A percentile compares a stretch with the other conserved stretches of the same genome.
phyloP scores from a whole-genome alignment of 2,113 vertebrate species.

The Chamaetylas fuelleborni region DNA sequence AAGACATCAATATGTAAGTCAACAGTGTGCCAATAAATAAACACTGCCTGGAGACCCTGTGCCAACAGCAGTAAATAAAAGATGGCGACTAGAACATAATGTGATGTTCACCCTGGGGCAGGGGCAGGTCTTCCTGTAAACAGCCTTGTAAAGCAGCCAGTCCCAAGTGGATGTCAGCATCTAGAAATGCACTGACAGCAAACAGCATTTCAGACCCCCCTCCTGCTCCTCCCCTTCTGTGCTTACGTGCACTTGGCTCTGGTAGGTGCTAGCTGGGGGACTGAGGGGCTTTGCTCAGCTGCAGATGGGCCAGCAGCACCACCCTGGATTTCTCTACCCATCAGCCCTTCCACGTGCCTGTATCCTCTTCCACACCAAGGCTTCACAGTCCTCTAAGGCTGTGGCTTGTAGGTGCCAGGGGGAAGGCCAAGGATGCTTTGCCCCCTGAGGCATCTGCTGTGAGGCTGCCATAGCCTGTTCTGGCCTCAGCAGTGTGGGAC shows the following conservation, averaged over 20 bases:
- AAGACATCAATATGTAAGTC: not conserved
- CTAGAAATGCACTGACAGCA: not conserved
- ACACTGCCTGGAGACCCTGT: not conserved
- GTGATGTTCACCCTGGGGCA: not conserved
- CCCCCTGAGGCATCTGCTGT: not conserved
- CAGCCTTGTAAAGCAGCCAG: not conserved
- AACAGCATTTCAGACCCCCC: not conserved
- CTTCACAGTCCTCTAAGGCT: not conserved
- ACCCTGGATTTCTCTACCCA: not conserved
- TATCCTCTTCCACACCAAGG: not conserved
- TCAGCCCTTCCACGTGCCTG: not conserved
- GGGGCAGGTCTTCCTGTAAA: not conserved
- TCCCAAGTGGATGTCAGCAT: not conserved
- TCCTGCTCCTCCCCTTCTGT: not conserved
- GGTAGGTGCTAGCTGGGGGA: not conserved
- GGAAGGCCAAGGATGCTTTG: not conserved
- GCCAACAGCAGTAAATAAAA: not conserved
- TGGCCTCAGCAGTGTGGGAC: not conserved
- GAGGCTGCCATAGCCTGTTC: not conserved
- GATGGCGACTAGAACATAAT: not conserved
- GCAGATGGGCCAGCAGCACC: not conserved
- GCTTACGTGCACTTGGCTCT: rapidly evolving
- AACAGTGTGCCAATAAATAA: not conserved
- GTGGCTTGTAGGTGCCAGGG: not conserved
- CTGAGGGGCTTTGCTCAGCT: not conserved